Evolutionary conservation across 2,113 vertebrate species (phyloP), one percentile per base, ranked within the genome.

Genomic region (Seriola rivoliana): DNA sequence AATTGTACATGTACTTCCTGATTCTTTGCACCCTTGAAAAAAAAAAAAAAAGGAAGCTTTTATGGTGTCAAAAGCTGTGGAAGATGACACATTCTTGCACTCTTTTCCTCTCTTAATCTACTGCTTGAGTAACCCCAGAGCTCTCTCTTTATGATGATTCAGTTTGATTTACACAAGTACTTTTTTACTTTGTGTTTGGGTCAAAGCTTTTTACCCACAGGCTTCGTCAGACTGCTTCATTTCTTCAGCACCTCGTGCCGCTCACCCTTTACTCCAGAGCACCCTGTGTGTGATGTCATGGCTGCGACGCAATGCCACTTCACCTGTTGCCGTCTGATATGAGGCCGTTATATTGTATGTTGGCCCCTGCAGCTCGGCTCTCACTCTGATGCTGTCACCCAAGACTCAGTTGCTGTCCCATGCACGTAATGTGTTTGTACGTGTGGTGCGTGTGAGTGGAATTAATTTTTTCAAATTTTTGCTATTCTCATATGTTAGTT

Each of bases 351-450:
- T 65, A 60, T 38, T 23, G 25, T 59, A 76, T 1, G 13, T 34
- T 55, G 42, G 19, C 19, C 32, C 59, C 42, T 65, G 52, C 23
- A 68, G 54, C 32, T n/a, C 8, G 9, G 64, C 59, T 74, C 38
- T 36, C 10, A 13, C 23, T 34, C 25, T 2, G 44, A 58, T 4
- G 70, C 73, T 38, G 29, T 23, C 52, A 71, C 32, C 29, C 42
- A 25, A 65, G 71, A 71, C 69, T 60, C 54, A 66, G 65, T 79
- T 81, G 70, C 16, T 57, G 50, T 50, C 42, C 42, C 9, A 21
- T 55, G 68, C 9, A 36, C 4, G 29, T 29, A 0, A 29, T 29
- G 29, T 29, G 29, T 29, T 29, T 29, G 29, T 29, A 29, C 2
- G 29, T 29, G 29, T 29, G 29, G 25, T 25, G 25, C 25, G 2